These are phyloP conservation scores for Panulirus ornatus DNA, from an alignment of 1,140 invertebrate species.

Conservation along the genomic window DNA sequence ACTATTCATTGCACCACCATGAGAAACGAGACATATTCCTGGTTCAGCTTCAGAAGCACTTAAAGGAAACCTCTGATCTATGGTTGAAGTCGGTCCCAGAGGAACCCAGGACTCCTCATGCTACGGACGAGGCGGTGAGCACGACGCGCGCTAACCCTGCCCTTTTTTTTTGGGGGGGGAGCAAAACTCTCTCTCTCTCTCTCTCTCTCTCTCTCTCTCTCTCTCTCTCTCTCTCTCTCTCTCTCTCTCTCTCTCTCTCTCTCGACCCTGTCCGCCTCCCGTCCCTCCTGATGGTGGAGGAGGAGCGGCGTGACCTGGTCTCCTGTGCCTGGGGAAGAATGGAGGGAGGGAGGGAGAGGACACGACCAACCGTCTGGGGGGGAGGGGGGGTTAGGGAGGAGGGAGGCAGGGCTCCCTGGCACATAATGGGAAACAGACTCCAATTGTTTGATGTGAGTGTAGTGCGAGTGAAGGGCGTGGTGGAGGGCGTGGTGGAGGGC, in stretches of 20 bases:
- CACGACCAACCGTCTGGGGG: too few relatives aligned
- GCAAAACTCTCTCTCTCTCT: not conserved
- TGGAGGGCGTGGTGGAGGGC: not conserved
- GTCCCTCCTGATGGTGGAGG: too few relatives aligned
- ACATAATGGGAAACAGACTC: not conserved
- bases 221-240: not conserved
- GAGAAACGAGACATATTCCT: not conserved
- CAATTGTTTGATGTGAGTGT: not conserved
- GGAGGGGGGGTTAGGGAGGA: too few relatives aligned
- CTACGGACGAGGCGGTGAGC: not conserved
- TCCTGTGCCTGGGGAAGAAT: too few relatives aligned
- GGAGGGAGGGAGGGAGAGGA: too few relatives aligned
- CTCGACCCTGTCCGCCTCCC: not conserved
- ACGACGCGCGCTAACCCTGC: not conserved
- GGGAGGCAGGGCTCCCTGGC: not conserved
- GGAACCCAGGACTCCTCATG: not conserved
- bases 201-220: not conserved
- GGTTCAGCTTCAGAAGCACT: not conserved
- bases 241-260: not conserved
- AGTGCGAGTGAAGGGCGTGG: not conserved
- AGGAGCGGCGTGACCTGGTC: not conserved
- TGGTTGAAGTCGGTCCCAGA: too few relatives aligned
- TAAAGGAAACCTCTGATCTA: not conserved
- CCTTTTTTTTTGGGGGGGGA: too few relatives aligned
- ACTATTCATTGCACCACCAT: not conserved